phyloP scores from a whole-genome alignment of 2,113 vertebrate genomes.

The rabbit (Oryctolagus cuniculus) region DNA sequence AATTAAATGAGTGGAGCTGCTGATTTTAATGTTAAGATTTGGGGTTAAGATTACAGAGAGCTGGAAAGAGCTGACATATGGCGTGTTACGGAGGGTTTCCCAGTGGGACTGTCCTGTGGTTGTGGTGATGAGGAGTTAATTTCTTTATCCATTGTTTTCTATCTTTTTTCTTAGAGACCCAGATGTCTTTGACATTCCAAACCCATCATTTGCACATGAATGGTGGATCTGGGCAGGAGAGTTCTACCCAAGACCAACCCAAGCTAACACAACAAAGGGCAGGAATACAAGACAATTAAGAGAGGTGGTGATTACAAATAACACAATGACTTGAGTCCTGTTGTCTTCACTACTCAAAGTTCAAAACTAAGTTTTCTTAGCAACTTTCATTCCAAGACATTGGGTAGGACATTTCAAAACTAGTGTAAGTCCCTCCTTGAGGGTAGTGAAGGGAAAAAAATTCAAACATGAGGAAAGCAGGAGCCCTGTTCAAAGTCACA shows the following conservation, averaged over 20 bases:
- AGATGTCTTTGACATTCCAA: slow-evolving; percentile 60
- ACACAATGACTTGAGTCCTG: neutral
- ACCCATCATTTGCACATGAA: slow-evolving; percentile 81
- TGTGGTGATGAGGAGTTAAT: neutral
- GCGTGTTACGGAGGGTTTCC: slow-evolving; percentile 68
- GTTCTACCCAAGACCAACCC: neutral
- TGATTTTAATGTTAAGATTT: slow-evolving; percentile 77
- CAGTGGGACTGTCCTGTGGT: slow-evolving; percentile 67
- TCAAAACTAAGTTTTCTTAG: neutral
- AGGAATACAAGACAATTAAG: neutral
- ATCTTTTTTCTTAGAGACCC: neutral
- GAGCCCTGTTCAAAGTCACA: neutral
- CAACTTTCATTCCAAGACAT: neutral
- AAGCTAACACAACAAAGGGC: neutral
- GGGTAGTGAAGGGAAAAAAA: neutral
- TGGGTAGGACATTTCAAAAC: neutral
- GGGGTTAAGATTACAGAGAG: slow-evolving; percentile 71
- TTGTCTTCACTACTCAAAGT: neutral
- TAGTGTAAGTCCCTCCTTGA: neutral
- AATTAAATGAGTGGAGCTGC: slow-evolving; percentile 66
- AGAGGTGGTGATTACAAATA: neutral
- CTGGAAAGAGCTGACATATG: slow-evolving; percentile 78
- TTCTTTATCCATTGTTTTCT: slow-evolving; percentile 55
- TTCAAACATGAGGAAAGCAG: neutral
- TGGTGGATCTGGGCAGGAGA: neutral